These are phyloP conservation scores for Hyposoter didymator DNA, from an alignment of 2,888 invertebrate species.

Conservation along the genomic window DNA sequence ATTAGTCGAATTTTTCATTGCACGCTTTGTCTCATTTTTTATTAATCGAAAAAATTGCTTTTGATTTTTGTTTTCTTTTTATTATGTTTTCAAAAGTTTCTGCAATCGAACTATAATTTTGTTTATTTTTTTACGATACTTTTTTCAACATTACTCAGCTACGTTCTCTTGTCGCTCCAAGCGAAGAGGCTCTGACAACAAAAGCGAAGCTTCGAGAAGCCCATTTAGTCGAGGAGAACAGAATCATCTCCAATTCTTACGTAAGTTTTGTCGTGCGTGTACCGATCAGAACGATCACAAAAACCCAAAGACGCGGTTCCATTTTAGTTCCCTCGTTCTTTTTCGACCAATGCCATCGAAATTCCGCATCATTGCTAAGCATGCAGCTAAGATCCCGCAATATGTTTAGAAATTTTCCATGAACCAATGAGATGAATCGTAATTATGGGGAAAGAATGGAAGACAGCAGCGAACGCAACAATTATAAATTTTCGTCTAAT, in stretches of 20 bases:
- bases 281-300: constrained; percentile 34
- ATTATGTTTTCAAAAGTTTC: background rate
- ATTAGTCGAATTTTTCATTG: constrained; percentile 2
- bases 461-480: too few relatives aligned
- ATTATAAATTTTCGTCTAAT: background rate
- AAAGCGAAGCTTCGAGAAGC: constrained; percentile 74
- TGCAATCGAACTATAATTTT: constrained; percentile 48
- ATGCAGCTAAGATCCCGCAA: too few relatives aligned
- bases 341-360: constrained; percentile 1
- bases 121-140: constrained; percentile 59
- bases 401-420: too few relatives aligned
- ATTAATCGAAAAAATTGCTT: background rate
- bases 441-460: too few relatives aligned
- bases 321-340: background rate
- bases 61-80: constrained; percentile 6
- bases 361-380: background rate
- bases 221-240: constrained; percentile 57
- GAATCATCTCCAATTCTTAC: constrained; percentile 75
- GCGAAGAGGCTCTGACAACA: constrained; percentile 70
- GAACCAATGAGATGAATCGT: too few relatives aligned
- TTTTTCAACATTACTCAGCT: constrained; percentile 73
- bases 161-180: constrained; percentile 74
- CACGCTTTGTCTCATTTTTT: background rate
- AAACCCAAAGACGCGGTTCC: background rate
- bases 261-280: constrained; percentile 75